Base-by-base conservation (phyloP, 2,113 vertebrate genomes). In the Balaeniceps rex region DNA sequence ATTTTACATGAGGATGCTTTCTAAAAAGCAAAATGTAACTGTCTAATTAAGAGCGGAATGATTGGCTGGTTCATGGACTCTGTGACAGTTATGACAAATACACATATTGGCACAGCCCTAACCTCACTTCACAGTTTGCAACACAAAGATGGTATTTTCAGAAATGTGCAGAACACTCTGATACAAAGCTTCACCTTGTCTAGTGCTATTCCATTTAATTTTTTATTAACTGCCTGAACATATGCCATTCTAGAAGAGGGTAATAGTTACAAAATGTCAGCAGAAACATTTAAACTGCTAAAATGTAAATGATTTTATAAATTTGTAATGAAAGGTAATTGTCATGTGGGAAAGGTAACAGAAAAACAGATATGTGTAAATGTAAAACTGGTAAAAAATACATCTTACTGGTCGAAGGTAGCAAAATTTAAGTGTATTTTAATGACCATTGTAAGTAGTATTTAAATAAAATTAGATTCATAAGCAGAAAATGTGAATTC, bases 281-380 rank as follows among this genome's bases (percentile, higher is more conserved):
- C 98, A 99, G 99, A 99, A 99, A 99, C 98, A 98, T 99, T 98
- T 97, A 95, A 98, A 98, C 98, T 98, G 98, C 98, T 98, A 98
- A 98, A 99, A 99, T 99, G 98, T 98, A 99, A 99, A 99, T 98
- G 98, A 99, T 99, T 99, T 98, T 99, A 99, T 99, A 98, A 99
- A 99, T 99, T 98, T 98, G 98, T 99, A 99, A 99, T 99, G 99
- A 99, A 99, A 99, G 98, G 98, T 99, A 99, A 99, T 99, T 98
- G 98, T 98, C 98, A 96, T 98, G 97, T 98, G 96, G 90, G 97
- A 98, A 97, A 98, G 98, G 98, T 97, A 98, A 98, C 98, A 97
- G 97, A 98, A 98, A 98, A 98, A 98, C 97, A 98, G 98, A 98
- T 97, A 98, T 88, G 97, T 91, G 87, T 96, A 98, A 98, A 98